Conservation (phyloP, 2,888 invertebrate species). For the Orchesellides sinensis region DNA sequence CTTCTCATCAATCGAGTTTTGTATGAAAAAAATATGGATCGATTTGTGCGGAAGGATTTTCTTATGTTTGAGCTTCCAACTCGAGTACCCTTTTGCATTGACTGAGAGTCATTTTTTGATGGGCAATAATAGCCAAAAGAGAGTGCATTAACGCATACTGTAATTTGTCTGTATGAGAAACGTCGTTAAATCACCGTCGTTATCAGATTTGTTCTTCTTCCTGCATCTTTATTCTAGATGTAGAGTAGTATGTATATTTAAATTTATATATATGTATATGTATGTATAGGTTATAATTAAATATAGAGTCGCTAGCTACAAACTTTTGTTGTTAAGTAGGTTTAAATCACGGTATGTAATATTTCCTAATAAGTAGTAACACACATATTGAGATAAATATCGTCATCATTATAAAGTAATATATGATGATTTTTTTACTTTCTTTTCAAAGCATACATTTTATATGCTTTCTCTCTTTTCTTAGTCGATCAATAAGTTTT, state of each 20-base stretch:
- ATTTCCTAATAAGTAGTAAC: too few relatives aligned
- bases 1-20: too few relatives aligned
- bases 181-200: not conserved
- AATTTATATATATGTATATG: not conserved
- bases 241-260: not conserved
- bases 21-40: not conserved
- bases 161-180: too few relatives aligned
- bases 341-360: constrained; percentile 3
- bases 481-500: not conserved
- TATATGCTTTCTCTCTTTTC: not conserved
- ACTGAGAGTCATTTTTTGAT: too few relatives aligned
- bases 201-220: not conserved
- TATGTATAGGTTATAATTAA: too few relatives aligned
- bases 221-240: constrained; percentile 6
- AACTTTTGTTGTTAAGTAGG: constrained; percentile 3
- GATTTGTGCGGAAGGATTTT: not conserved
- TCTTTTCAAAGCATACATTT: too few relatives aligned
- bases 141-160: too few relatives aligned
- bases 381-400: not conserved
- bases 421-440: too few relatives aligned
- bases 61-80: constrained; percentile 13
- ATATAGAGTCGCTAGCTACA: constrained; percentile 1
- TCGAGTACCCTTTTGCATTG: too few relatives aligned
- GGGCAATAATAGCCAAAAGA: too few relatives aligned
- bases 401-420: not conserved